Conservation (phyloP, 2,113 vertebrate species). For the Macrotus californicus region DNA sequence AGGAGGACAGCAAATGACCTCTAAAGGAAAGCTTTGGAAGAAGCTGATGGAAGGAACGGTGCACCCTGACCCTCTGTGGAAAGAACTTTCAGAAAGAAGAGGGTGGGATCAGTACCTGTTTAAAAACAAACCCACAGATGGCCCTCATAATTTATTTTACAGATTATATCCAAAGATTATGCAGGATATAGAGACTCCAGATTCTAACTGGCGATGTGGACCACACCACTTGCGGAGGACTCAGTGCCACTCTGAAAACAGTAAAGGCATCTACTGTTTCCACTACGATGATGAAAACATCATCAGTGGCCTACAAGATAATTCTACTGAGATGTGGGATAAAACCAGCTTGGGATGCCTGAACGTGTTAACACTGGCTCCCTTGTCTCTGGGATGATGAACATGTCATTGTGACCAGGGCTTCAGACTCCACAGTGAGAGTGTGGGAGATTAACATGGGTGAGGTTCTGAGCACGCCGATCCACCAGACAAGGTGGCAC, state of each 20-base stretch:
- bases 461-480: slow-evolving; percentile 95
- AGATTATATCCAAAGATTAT: slow-evolving; percentile 99
- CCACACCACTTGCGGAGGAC: slow-evolving; percentile 97
- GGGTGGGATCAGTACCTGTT: slow-evolving; percentile 99
- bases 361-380: slow-evolving; percentile 87
- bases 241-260: slow-evolving; percentile 98
- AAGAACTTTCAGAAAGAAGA: slow-evolving; percentile 96
- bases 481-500: slow-evolving; percentile 97
- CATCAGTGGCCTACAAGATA: slow-evolving; percentile 96
- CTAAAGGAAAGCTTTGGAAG: slow-evolving; percentile 98
- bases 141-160: slow-evolving; percentile 97
- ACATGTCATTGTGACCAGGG: not conserved
- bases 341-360: slow-evolving; percentile 97
- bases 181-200: slow-evolving; percentile 99
- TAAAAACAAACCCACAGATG: slow-evolving; percentile 97
- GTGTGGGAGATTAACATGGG: slow-evolving; percentile 97
- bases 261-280: slow-evolving; percentile 98
- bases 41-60: slow-evolving; percentile 98
- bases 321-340: slow-evolving; percentile 99
- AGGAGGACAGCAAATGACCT: slow-evolving; percentile 97
- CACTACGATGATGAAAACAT: slow-evolving; percentile 99
- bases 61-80: slow-evolving; percentile 96
- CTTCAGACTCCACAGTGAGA: not conserved
- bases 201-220: slow-evolving; percentile 98
- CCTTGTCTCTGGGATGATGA: not conserved